phyloP scores from a whole-genome alignment of 2,797 vertebrate species.

The Hypotaenidia okinawae region DNA sequence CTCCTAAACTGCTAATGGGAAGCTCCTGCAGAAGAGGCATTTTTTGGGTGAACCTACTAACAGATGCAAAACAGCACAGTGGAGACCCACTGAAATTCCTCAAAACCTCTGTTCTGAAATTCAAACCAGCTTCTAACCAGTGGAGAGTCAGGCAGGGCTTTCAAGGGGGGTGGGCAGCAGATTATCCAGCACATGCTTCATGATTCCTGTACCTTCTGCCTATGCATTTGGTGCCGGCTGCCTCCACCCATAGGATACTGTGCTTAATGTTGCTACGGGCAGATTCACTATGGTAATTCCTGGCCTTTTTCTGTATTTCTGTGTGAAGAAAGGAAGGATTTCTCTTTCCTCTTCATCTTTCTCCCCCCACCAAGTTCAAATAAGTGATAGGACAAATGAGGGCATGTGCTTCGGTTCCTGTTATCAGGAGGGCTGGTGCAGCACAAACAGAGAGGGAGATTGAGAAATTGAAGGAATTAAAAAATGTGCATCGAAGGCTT shows the following conservation, averaged over 20 bases:
- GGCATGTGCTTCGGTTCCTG: not conserved
- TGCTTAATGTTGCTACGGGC: not conserved
- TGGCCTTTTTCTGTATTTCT: not conserved
- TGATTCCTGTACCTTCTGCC: not conserved
- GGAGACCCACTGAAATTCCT: conserved; percentile 51
- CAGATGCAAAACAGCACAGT: conserved; percentile 1
- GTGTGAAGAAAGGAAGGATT: not conserved
- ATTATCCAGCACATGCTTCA: not conserved
- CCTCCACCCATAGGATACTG: not conserved
- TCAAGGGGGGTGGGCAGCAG: not conserved
- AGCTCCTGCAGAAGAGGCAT: not conserved
- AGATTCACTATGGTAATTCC: not conserved
- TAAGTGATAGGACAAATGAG: not conserved
- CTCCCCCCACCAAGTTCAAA: not conserved
- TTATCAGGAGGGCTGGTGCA: not conserved
- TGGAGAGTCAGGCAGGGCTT: not conserved
- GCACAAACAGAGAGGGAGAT: not conserved
- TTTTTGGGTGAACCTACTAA: conserved; percentile 19
- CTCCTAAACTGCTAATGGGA: not conserved
- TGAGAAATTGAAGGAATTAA: conserved; percentile 7
- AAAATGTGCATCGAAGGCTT: not conserved
- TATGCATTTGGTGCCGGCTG: not conserved
- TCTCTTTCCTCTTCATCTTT: not conserved
- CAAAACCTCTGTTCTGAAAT: conserved; percentile 18
- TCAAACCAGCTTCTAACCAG: not conserved